Base-by-base conservation (phyloP, 2,113 vertebrate species). In the Ascaphus truei region DNA sequence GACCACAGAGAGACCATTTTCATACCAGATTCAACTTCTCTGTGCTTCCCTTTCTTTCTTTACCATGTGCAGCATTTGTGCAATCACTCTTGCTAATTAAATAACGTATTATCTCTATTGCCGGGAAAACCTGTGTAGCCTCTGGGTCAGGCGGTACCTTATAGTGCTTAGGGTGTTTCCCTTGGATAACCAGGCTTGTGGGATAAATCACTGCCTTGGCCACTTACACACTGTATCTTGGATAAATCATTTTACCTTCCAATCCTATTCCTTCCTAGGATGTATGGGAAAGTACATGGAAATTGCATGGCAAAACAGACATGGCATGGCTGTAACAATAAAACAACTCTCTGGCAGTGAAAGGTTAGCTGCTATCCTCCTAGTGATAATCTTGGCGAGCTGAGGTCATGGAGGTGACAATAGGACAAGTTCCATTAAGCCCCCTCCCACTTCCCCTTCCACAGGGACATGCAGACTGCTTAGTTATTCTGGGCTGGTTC, bases 401-500 rank as follows among this genome's bases (percentile, higher is more conserved):
- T 31, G 29, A 61, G 56, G 37, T 58, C 65, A 33, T 61, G 47
- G 45, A 51, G 29, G 56, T 61, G 67, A 61, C 56, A 39, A 52
- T 16, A 51, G 29, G 36, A 15, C 16, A 29, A 22, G 47, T 71
- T 50, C 47, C 67, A 61, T 61, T 41, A 37, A 37, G 7, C 16
- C n/a, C 66, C 12, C 7, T 12, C 13, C 33, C 56, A 22, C 30
- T 48, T 48, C 39, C n/a, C n/a, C n/a, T n/a, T 39, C 20, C 30
- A 34, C 20, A 16, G 43, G n/a, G 22, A 60, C 11, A 27, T 23
- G 30, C 26, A 61, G 67, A 71, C 56, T 71, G 34, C 56, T 7
- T 61, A 57, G 34, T 60, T 71, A 61, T 61, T 71, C 25, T 60
- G 34, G 57, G 34, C 57, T 41, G 36, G 43, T 39, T 31, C 41